Base-by-base conservation (phyloP, 2,113 vertebrate genomes). In the Cheilinus undulatus region DNA sequence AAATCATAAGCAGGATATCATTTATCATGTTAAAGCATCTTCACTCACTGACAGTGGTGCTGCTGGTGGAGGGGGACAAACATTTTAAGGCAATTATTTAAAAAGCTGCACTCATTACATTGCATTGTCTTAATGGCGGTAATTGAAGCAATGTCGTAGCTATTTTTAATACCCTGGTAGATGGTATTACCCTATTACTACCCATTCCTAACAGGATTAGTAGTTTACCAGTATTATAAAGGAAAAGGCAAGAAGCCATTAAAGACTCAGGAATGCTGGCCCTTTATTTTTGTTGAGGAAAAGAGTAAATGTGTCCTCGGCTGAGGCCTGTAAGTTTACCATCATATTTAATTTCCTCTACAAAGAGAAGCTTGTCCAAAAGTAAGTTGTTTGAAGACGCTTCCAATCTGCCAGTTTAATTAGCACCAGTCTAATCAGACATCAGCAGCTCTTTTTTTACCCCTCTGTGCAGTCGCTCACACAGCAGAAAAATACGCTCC, bases 401-500 rank as follows among this genome's bases (percentile, higher is more conserved):
- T 65, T 52, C 58, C 28, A 51, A 58, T 60, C 59, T 63, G 69
- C 62, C 71, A 75, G 61, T 86, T 87, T 86, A 87, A 88, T 88
- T 84, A 84, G 76, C 79, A 28, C 1, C 0, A 86, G 88, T 87
- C 84, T 86, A 86, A 91, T 90, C 86, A 67, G 82, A 81, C 78
- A 87, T 78, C 85, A 75, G 85, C 75, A 81, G 78, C 57, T 73
- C 34, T 56, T 75, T 59, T 69, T 69, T 42, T 19, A 72, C 78
- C 78, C 52, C 49, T 53, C 75, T n/a, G 36, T 75, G n/a, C 73
- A 75, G 62, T 75, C 79, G 85, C 84, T 77, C 84, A 89, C 82
- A 30, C 84, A 85, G 90, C 85, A 90, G 78, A 90, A 87, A 84
- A 88, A 87, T 81, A 69, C 81, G 76, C 82, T 68, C 26, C 71